phyloP scores from a whole-genome alignment of 1,140 invertebrate genomes.

The Drosophila albomicans region DNA sequence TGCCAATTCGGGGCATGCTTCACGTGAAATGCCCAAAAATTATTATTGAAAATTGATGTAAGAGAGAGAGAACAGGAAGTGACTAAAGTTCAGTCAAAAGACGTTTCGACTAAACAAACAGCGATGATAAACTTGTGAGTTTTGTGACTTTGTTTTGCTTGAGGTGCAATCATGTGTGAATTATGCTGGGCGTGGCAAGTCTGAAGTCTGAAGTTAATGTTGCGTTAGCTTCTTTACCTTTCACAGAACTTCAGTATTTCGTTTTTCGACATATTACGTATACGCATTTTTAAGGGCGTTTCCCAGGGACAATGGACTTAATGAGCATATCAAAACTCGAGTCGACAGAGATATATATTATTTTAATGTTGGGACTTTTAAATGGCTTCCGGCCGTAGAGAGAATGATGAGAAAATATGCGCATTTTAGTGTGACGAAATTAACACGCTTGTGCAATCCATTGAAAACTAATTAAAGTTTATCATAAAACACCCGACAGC shows the following conservation, averaged over 20 bases:
- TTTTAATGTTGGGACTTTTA: constrained; percentile 24
- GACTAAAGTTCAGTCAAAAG: constrained; percentile 32
- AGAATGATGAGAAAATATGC: constrained; percentile 46
- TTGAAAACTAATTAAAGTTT: constrained; percentile 48
- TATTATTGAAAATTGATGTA: constrained; percentile 48
- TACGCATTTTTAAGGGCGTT: constrained; percentile 35
- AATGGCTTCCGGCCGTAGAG: constrained; percentile 28
- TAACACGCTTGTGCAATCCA: constrained; percentile 40
- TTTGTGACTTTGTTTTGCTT: no score
- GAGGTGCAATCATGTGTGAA: constrained; percentile 70
- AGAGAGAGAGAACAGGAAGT: constrained; percentile 43
- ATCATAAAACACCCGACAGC: not conserved
- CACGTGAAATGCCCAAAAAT: constrained; percentile 51
- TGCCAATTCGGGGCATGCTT: constrained; percentile 56
- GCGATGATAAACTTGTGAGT: constrained; percentile 21
- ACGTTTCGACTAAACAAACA: constrained; percentile 11
- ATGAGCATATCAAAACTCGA: constrained; percentile 41
- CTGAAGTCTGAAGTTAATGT: constrained; percentile 23
- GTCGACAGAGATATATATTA: constrained; percentile 17
- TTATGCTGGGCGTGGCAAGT: constrained; percentile 51
- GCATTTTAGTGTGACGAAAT: constrained; percentile 50
- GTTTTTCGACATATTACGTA: constrained; percentile 5
- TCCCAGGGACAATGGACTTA: constrained; percentile 41
- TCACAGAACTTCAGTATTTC: not conserved
- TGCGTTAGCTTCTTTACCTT: constrained; percentile 6